Base-by-base conservation (phyloP, 2,797 vertebrate species). In the Tiaroga cobitis region DNA sequence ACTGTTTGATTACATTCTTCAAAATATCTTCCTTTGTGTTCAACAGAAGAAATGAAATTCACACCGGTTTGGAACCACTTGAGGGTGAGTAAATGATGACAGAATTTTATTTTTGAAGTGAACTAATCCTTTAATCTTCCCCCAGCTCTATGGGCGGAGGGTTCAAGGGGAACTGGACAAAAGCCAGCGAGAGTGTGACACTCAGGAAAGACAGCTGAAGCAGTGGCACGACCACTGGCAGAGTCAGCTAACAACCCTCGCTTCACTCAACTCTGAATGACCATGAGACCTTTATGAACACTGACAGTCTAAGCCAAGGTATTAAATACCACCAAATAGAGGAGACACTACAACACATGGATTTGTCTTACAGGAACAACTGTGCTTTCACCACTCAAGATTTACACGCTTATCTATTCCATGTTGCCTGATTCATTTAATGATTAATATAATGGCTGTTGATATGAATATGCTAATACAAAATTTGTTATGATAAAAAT, bases 201-300 rank as follows among this genome's bases (percentile, higher is more conserved):
- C 92, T 85, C 93, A 87, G 37, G 90, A 95, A 72, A 86, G 79
- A 11, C 73, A 91, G 37, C 49, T 92, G 11, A 83, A 92, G 0
- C 92, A 89, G 88, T 97, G 96, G 97, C 90, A 67, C 51, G 49
- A 86, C 29, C 89, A 94, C 84, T 95, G 94, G 94, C 90, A 46
- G 34, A 85, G 74, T 19, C 85, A 93, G 86, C 87, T 92, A 41
- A 77, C 90, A 63, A 88, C 78, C 7, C 88, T 92, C 16, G 88
- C 56, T 85, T 79, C 87, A 74, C 82, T 89, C 18, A 87, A 70
- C 29, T 73, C 90, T 26, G 86, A 89, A 65, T 91, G 69, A 91
- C 34, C 54, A 46, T 4, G 21, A 85, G 80, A 54, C 79, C 83
- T 7, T 93, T 93, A 77, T 59, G 8, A 65, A 80, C 32, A 21